phyloP scores from a whole-genome alignment of 1,140 invertebrate species.

The Cydia fagiglandana region DNA sequence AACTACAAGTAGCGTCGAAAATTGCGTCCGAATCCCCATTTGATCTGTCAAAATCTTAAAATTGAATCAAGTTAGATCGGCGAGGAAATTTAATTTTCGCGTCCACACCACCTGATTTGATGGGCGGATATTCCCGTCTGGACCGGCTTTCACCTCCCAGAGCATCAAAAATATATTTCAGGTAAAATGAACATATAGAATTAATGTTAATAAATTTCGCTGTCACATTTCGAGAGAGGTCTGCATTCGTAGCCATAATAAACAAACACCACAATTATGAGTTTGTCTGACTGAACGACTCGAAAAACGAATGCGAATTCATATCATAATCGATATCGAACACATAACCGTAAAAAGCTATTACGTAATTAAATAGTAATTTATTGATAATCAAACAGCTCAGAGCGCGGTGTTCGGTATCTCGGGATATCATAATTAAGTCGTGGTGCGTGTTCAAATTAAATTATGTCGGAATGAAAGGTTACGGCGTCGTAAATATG shows the following conservation, averaged over 20 bases:
- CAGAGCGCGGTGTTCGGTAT: conserved; percentile 15
- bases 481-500: conserved; percentile 68
- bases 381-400: conserved; percentile 33
- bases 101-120: too few relatives aligned
- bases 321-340: conserved; percentile 19
- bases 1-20: too few relatives aligned
- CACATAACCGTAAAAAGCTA: conserved; percentile 23
- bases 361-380: conserved; percentile 30
- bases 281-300: background rate
- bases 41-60: too few relatives aligned
- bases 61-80: too few relatives aligned
- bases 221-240: background rate
- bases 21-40: too few relatives aligned
- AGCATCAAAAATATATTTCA: too few relatives aligned
- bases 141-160: too few relatives aligned
- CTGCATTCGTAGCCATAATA: background rate
- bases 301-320: conserved; percentile 9
- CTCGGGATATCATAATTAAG: conserved; percentile 74
- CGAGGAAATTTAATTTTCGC: too few relatives aligned
- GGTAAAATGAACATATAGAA: too few relatives aligned
- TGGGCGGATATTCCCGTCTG: too few relatives aligned
- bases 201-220: background rate
- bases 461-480: conserved; percentile 75
- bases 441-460: conserved; percentile 71
- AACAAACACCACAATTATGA: background rate